A percentile compares a stretch with the other conserved stretches of the same genome.
phyloP scores from a whole-genome alignment of 1,140 invertebrate species.

The Xylocopa sonorina region DNA sequence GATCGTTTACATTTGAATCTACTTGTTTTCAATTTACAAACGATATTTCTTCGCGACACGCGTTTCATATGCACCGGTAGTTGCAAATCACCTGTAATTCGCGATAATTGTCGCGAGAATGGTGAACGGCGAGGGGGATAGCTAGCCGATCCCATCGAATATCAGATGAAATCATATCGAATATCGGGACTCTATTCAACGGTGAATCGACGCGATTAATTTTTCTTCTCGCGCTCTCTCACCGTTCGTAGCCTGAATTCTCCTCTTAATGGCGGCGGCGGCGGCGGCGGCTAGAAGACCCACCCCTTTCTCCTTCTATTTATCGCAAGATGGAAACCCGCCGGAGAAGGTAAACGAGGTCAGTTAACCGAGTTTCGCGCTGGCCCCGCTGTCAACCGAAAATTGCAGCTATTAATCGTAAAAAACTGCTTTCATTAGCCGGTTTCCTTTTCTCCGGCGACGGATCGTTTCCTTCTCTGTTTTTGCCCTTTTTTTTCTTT shows the following conservation, averaged over 20 bases:
- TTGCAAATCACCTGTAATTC: slow-evolving; percentile 24
- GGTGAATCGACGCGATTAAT: slow-evolving; percentile 56
- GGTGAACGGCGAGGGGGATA: no score
- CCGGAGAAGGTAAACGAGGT: slow-evolving; percentile 3
- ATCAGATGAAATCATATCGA: slow-evolving; percentile 35
- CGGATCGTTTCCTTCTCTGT: no score
- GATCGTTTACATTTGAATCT: background rate
- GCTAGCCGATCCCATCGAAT: no score
- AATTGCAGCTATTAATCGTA: slow-evolving; percentile 36
- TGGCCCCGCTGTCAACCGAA: background rate
- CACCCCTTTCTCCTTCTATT: background rate
- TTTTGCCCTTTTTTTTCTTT: no score
- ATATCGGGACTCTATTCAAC: slow-evolving; percentile 10
- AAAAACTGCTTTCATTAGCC: slow-evolving; percentile 23
- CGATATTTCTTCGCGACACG: no score
- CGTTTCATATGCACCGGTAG: no score
- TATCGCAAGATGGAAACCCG: slow-evolving; percentile 9
- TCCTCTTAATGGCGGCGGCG: background rate
- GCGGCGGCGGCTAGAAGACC: background rate
- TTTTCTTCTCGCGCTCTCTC: no score
- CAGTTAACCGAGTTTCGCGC: slow-evolving; percentile 1
- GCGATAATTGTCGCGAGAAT: no score
- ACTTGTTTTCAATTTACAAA: slow-evolving; percentile 9
- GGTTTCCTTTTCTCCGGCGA: background rate
- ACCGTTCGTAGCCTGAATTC: background rate